Evolutionary conservation across 35 echinoderm and acorn worm species (phyloP).

Genomic region (Apostichopus californicus): DNA sequence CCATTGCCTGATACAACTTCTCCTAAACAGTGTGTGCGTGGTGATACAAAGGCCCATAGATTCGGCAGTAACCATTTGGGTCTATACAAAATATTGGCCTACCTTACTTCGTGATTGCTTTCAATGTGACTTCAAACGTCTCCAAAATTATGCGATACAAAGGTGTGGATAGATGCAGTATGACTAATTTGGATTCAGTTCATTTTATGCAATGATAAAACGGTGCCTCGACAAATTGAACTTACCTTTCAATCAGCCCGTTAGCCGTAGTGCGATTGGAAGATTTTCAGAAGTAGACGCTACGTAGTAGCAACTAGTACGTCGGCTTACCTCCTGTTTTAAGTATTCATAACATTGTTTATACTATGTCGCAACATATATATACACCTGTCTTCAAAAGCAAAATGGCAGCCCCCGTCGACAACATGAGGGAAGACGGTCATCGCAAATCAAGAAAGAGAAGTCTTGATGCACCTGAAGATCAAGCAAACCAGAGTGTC

Average conservation of each 20-base stretch:
- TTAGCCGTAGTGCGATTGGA: background rate
- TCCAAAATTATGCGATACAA: too few species aligned
- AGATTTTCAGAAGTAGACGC: background rate
- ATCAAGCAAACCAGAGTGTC: background rate
- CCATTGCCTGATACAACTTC: too few species aligned
- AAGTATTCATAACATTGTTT: background rate
- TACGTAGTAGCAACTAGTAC: background rate
- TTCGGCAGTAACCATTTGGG: too few species aligned
- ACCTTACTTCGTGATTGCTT: too few species aligned
- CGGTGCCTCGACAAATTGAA: too few species aligned
- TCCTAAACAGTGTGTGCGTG: too few species aligned
- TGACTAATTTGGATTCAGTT: too few species aligned
- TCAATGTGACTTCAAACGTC: too few species aligned
- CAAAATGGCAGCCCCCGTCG: constrained; percentile 18
- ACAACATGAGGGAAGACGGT: constrained; percentile 13
- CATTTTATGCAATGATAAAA: too few species aligned
- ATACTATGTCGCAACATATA: background rate
- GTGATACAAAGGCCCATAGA: too few species aligned
- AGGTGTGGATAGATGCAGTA: too few species aligned
- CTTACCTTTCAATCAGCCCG: background rate
- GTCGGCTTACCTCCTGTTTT: background rate
- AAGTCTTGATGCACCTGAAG: background rate
- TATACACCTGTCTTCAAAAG: background rate
- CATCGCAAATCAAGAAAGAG: constrained; percentile 4
- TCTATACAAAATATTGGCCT: too few species aligned